A percentile compares a stretch with the other conserved stretches of the same genome.
Conservation (phyloP, 2,113 vertebrate species). For the Trogon melanurus region DNA sequence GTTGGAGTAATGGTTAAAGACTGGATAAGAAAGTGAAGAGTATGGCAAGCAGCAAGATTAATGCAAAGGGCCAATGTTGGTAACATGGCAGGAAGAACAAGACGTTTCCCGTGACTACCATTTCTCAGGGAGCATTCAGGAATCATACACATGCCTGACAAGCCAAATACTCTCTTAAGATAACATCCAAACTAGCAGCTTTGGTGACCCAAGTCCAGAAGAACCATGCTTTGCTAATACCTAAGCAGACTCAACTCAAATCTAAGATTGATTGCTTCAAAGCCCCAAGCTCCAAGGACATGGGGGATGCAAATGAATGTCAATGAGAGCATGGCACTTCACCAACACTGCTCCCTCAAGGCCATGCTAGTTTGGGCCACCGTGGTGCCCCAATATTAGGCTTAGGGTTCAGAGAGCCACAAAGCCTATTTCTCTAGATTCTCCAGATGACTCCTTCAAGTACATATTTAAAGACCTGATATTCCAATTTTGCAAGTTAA, state of each 20-base stretch:
- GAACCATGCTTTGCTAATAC: neutral
- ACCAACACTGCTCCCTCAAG: too few species aligned
- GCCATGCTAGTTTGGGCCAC: too few species aligned
- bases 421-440: neutral
- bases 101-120: neutral
- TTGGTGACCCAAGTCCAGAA: neutral
- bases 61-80: neutral
- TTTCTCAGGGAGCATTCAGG: neutral
- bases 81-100: neutral
- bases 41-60: accelerated
- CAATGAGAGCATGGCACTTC: too few species aligned
- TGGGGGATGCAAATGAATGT: too few species aligned
- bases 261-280: too few species aligned
- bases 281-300: too few species aligned
- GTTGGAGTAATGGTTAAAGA: neutral
- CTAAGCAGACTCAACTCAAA: too few species aligned
- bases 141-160: neutral
- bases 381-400: too few species aligned
- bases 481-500: neutral
- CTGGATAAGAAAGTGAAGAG: neutral
- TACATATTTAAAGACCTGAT: neutral
- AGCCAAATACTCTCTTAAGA: neutral
- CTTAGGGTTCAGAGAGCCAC: too few species aligned
- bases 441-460: neutral
- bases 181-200: neutral